Percentiles rank a stretch among this genome's conserved stretches.
phyloP scores from a whole-genome alignment of 2,888 invertebrate species.

The Chaitophorus viminalis region DNA sequence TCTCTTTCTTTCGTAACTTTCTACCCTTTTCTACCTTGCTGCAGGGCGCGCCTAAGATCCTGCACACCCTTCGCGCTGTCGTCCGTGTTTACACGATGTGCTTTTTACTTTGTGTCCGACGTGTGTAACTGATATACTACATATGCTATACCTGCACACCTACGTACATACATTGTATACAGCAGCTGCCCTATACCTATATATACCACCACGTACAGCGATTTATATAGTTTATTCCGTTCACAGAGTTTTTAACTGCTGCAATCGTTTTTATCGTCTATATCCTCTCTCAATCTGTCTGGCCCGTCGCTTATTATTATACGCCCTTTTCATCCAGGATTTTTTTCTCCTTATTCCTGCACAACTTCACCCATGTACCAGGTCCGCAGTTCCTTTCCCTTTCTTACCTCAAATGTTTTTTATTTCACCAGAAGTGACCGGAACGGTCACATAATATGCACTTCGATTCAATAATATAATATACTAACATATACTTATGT shows the following conservation, averaged over 20 bases:
- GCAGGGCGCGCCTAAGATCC: no score
- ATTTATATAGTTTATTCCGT: not conserved
- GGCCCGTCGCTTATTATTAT: not conserved
- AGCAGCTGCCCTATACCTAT: no score
- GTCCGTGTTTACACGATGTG: constrained; percentile 2
- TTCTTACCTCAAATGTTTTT: not conserved
- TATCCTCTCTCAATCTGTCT: not conserved
- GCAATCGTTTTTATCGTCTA: constrained; percentile 4
- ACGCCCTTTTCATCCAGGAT: not conserved
- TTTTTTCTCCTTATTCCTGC: not conserved
- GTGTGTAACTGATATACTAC: not conserved
- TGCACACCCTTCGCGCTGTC: not conserved
- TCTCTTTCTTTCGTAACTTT: no score
- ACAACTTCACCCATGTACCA: not conserved
- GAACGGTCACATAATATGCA: not conserved
- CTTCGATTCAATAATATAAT: not conserved
- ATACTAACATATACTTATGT: not conserved
- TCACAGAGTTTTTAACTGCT: constrained; percentile 6
- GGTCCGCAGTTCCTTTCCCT: not conserved
- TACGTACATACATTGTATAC: not conserved
- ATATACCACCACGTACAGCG: not conserved
- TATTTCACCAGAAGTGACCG: not conserved
- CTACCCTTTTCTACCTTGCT: no score
- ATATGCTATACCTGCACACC: not conserved
- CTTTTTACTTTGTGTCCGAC: constrained; percentile 13